Conservation (phyloP, 2,888 invertebrate species). For the Meandrusa payeni region DNA sequence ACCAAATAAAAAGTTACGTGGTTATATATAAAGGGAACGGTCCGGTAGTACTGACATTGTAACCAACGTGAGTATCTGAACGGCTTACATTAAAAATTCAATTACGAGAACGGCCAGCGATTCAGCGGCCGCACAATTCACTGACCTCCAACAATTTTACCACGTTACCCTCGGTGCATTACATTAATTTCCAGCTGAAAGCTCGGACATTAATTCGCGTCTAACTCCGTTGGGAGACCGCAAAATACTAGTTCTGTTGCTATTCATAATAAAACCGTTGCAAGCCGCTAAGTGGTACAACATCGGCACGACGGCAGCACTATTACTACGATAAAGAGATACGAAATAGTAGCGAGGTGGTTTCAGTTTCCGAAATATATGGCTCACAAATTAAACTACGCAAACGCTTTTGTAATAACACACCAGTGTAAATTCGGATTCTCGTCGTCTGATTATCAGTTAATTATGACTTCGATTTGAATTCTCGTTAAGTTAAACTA, state of each 20-base stretch:
- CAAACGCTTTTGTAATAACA: slow-evolving; percentile 6
- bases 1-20: no score
- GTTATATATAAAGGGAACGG: no score
- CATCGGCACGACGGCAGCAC: slow-evolving; percentile 70
- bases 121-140: slow-evolving; percentile 46
- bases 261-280: slow-evolving; percentile 78
- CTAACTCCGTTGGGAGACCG: slow-evolving; percentile 70
- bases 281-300: slow-evolving; percentile 75
- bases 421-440: background rate
- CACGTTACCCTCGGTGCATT: slow-evolving; percentile 75
- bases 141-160: slow-evolving; percentile 71
- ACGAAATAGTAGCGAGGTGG: slow-evolving; percentile 35
- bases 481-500: no score
- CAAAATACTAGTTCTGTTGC: slow-evolving; percentile 78
- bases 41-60: no score
- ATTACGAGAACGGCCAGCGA: slow-evolving; percentile 47
- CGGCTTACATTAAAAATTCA: slow-evolving; percentile 66
- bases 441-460: background rate
- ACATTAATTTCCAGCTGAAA: slow-evolving; percentile 78
- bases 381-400: slow-evolving; percentile 18
- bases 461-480: no score
- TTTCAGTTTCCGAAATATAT: slow-evolving; percentile 19
- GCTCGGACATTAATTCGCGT: slow-evolving; percentile 76
- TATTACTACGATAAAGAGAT: slow-evolving; percentile 64
- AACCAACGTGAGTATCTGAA: no score